Conservation (phyloP, 2,113 vertebrate species). For the Tautogolabrus adspersus region DNA sequence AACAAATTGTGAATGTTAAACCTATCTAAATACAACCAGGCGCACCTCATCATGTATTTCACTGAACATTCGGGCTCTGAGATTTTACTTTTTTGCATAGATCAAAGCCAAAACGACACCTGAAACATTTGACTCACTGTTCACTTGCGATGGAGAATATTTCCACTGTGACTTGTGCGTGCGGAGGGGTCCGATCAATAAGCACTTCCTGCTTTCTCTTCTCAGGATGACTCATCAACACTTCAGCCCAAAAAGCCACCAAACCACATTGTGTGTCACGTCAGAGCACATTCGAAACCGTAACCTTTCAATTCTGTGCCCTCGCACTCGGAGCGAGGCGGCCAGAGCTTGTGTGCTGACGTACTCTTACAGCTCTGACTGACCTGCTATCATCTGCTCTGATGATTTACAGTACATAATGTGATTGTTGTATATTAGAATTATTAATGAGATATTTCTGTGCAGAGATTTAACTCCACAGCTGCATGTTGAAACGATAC, state of each 20-base stretch:
- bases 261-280: constrained; percentile 72
- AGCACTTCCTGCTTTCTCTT: constrained; percentile 74
- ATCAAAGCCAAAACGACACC: constrained; percentile 4
- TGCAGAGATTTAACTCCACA: background rate
- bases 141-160: constrained; percentile 57
- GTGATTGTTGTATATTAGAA: too few relatives aligned
- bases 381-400: constrained; percentile 16
- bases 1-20: too few relatives aligned
- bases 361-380: constrained; percentile 20
- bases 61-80: background rate
- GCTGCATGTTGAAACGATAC: background rate
- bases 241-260: constrained; percentile 68
- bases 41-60: background rate
- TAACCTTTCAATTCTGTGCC: constrained; percentile 68
- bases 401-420: background rate
- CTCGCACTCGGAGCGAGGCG: constrained; percentile 18
- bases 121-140: background rate
- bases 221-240: constrained; percentile 74
- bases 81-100: background rate
- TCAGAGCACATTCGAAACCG: constrained; percentile 52
- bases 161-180: constrained; percentile 71
- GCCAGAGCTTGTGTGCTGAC: constrained; percentile 3
- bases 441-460: too few relatives aligned
- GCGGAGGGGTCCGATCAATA: constrained; percentile 48
- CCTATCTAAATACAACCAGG: background rate